Evolutionary conservation across 2,113 vertebrate genomes (phyloP), one percentile per base, ranked within the genome.

Genomic region (Pandion haliaetus): DNA sequence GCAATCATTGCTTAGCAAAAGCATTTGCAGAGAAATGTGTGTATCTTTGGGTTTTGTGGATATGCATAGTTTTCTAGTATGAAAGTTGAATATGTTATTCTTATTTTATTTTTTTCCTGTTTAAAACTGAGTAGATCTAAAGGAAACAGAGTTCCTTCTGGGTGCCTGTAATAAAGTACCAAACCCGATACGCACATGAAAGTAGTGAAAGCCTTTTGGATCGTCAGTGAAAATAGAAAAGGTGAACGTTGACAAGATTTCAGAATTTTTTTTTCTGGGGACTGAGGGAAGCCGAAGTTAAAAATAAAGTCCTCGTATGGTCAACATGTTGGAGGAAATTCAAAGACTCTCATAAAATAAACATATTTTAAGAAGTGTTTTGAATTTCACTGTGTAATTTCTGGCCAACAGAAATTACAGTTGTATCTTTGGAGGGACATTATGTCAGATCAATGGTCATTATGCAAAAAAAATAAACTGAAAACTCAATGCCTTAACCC

Each of bases 311-410:
- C 88, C 34, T 96, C 95, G 96, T 97, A 97, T 98, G 97, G 98
- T 97, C 98, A 98, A 90, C 97, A 96, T 86, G 97, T 98, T 98
- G 98, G 98, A 98, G 97, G 97, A 94, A 96, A 98, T 97, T 98
- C 98, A 98, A 97, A 98, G 96, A 87, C 95, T 97, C 96, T 98
- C 97, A 97, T 98, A 97, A 98, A 98, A 98, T 98, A 98, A 98
- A 98, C 98, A 97, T 97, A 97, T 98, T 98, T 98, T 97, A 95
- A 98, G 98, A 98, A 98, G 95, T 96, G 97, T 98, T 98, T 98
- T 97, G 97, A 98, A 96, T 98, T 98, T 98, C 96, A 89, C 93
- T 86, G 72, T 96, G 93, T 97, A 98, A 98, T 98, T 98, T 97
- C 97, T 94, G 97, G 96, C 98, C 97, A 98, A 95, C 97, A 98